These are phyloP conservation scores for Melanophora roralis DNA, from an alignment of 2,888 invertebrate species.

Conservation along the genomic window DNA sequence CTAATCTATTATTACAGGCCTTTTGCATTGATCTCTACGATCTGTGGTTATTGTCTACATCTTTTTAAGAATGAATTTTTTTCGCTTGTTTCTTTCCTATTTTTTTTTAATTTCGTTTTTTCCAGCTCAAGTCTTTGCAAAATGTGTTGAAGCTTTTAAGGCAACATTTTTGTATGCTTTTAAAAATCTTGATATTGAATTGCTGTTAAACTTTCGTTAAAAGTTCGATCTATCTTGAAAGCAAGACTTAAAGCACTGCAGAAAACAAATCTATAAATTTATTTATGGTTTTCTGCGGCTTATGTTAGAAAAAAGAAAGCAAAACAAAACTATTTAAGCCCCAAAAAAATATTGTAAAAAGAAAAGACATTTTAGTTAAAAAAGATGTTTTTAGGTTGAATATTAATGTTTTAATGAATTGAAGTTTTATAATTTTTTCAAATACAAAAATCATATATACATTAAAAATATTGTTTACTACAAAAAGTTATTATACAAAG, in stretches of 20 bases:
- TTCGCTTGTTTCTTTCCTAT: not conserved
- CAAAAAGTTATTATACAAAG: no score
- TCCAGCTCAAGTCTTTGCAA: not conserved
- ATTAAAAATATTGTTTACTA: no score
- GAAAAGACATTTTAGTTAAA: no score
- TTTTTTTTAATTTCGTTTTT: not conserved
- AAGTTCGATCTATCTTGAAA: constrained; percentile 34
- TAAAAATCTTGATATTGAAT: constrained; percentile 57
- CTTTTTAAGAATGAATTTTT: constrained; percentile 55
- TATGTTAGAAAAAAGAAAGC: not conserved
- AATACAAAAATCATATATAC: no score
- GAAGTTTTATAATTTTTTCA: no score
- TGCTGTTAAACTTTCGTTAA: constrained; percentile 61
- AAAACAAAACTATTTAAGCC: not conserved
- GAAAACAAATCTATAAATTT: constrained; percentile 37
- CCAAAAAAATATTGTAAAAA: constrained; percentile 19
- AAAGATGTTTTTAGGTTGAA: no score
- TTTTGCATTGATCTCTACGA: not conserved
- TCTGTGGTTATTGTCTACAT: not conserved
- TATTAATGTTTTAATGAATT: no score
- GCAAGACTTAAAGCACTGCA: not conserved
- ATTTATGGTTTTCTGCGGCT: constrained; percentile 48
- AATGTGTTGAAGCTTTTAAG: constrained; percentile 50
- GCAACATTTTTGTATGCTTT: constrained; percentile 23
- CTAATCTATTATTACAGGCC: constrained; percentile 40